Evolutionary conservation across 2,888 invertebrate genomes (phyloP), one percentile per base, ranked within the genome.

Genomic region (Phalera bucephala): DNA sequence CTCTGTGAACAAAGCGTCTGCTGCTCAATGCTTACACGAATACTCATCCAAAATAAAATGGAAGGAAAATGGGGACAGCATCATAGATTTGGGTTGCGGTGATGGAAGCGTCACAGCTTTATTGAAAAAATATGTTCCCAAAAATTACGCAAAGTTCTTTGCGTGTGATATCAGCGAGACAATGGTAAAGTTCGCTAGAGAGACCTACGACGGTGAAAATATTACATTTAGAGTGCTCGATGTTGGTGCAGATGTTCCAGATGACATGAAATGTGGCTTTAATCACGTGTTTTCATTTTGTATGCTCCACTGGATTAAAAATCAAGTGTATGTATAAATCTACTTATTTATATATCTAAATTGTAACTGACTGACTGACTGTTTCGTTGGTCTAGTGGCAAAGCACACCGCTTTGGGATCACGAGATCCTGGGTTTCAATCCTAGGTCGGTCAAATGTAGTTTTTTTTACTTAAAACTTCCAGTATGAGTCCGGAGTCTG

Each of bases 101-200:
- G n/a, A 93, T 14, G 94, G 94, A 0, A 91, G 92, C 59, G 92
- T 94, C 11, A 32, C 25, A 10, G 91, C 92, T 13, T 45, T 64
- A 35, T 75, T 95, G 35, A 73, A 92, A 39, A 92, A 93, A 0
- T 74, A 88, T 37, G 55, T 95, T 29, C 92, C 94, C 0, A 55
- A 69, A 7, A 78, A 81, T 2, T 89, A 90, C 21, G 67, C 63
- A 0, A 72, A 75, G 35, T 52, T 93, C 4, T 67, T 91, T 38
- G 95, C 93, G 2, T 88, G 91, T 1, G 95, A 95, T 63, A 80
- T 94, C 29, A 94, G 94, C 3, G 80, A 89, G 13, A 80, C 91
- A 33, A 95, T 95, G 95, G 79, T 95, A 2, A 78, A 90, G 4
- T 91, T 90, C 61, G 94, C 94, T 1, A 87, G 70, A 29, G 68